Percentiles rank a stretch among this genome's conserved stretches.
Evolutionary conservation across 30 jellyfish, hydroid and myxozoan genomes (phyloP).

Genomic region (Pelagia noctiluca): DNA sequence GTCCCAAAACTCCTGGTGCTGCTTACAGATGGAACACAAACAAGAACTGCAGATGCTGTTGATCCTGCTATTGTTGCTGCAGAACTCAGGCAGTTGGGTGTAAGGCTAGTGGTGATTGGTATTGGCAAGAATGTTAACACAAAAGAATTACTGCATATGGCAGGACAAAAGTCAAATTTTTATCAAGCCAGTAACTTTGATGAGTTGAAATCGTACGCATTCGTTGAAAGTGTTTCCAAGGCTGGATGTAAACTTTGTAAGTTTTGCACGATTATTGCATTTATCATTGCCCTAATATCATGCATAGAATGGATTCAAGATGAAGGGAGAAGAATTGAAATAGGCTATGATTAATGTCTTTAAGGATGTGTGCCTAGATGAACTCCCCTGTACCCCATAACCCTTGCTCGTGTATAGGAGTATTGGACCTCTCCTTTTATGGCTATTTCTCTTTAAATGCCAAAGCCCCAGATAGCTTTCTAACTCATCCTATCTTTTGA

Average conservation of each 20-base stretch:
- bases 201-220: slow-evolving; percentile 47
- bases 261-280: slow-evolving; percentile 1
- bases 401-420: too few relatives aligned
- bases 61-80: slow-evolving; percentile 72
- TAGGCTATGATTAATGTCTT: too few relatives aligned
- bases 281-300: too few relatives aligned
- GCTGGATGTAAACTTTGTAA: slow-evolving; percentile 63
- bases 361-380: too few relatives aligned
- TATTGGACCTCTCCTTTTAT: too few relatives aligned
- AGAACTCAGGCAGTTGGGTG: slow-evolving; percentile 65
- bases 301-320: background rate
- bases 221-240: slow-evolving; percentile 34
- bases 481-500: too few relatives aligned
- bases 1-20: slow-evolving; percentile 70
- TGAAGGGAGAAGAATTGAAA: slow-evolving; percentile 12
- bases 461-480: too few relatives aligned
- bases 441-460: too few relatives aligned
- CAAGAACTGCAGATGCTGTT: slow-evolving; percentile 75
- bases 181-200: slow-evolving; percentile 67
- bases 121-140: slow-evolving; percentile 72
- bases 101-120: slow-evolving; percentile 69
- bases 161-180: slow-evolving; percentile 51
- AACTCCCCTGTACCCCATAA: too few relatives aligned
- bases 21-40: slow-evolving; percentile 90
- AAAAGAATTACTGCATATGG: slow-evolving; percentile 68